Evolutionary conservation across 1,140 invertebrate genomes (phyloP).

Genomic region (Eueides isabella): DNA sequence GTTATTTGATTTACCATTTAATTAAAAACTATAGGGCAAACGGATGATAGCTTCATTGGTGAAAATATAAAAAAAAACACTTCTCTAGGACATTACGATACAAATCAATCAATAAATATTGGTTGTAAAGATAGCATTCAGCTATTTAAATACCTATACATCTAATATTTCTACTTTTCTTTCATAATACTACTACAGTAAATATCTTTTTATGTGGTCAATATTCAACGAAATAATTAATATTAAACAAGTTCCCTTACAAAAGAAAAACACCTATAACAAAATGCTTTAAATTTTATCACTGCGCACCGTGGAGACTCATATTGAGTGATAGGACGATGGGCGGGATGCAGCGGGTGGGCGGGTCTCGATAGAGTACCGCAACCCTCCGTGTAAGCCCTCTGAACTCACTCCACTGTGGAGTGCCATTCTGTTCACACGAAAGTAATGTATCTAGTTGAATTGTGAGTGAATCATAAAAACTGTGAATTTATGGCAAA

Average conservation of each 20-base stretch:
- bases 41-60: neutral
- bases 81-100: neutral
- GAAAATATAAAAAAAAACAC: neutral
- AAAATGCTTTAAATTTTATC: neutral
- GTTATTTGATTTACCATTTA: too few species aligned
- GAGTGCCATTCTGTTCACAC: conserved; percentile 30
- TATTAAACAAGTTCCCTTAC: too few species aligned
- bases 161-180: too few species aligned
- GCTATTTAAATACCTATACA: too few species aligned
- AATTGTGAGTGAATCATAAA: conserved; percentile 28
- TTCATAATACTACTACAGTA: neutral
- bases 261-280: neutral
- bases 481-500: conserved; percentile 27
- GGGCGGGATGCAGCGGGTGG: conserved; percentile 47
- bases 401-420: conserved; percentile 41
- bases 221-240: neutral
- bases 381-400: conserved; percentile 46
- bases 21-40: too few species aligned
- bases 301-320: conserved; percentile 3
- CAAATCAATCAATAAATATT: neutral
- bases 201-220: neutral
- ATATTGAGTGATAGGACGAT: conserved; percentile 28
- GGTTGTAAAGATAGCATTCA: too few species aligned
- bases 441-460: conserved; percentile 8
- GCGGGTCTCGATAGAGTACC: conserved; percentile 41